Base-by-base conservation (phyloP, 2,888 invertebrate genomes). In the Calameuta filiformis region DNA sequence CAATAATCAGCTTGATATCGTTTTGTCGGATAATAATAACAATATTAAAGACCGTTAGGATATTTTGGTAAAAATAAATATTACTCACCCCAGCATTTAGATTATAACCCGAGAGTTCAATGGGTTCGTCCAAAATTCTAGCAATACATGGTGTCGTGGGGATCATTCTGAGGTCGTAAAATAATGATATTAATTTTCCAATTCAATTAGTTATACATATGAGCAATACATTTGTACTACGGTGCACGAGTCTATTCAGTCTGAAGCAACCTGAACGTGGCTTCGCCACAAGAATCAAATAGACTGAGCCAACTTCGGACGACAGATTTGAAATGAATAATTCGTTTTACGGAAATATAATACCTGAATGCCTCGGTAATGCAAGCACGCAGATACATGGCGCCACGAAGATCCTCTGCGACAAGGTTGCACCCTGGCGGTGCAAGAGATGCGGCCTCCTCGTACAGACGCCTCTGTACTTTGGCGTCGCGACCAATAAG, bases 131-230 rank as follows among this genome's bases (percentile, higher is more conserved):
- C 71, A 96, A 90, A 76, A 97, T 93, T 81, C 97, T 93, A 0
- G 97, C 97, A 78, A 97, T 92, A 86, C 95, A 95, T 11, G 96
- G 95, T 0, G 97, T 96, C 0, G 96, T 96, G 0, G 97, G 97
- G 71, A 95, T 90, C 77, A 96, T 89, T 81, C 93, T 92, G 85
- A 77, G 87, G 23, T 56, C 23, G 23, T 2, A 9, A 82, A 69
- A 12, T 71, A 9, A 69, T 33, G 2, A 69, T 30, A 6, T 30
- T 30, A 30, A 40, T 40, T 40, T 6, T 1, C 1, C 15, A 6
- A 15, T 40, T 40, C 15, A 40, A 6, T 40, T 4, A 40, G 1
- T 40, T 15, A 15, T 1, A 15, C 0, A 4, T 15, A 15, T 0
- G 4, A 40, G 40, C 9, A 6, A 56, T 15, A 23, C 40, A 23